A percentile compares a stretch with the other conserved stretches of the same genome.
These are phyloP conservation scores for Channa striata DNA, from an alignment of 2,797 vertebrate species.

Conservation along the genomic window DNA sequence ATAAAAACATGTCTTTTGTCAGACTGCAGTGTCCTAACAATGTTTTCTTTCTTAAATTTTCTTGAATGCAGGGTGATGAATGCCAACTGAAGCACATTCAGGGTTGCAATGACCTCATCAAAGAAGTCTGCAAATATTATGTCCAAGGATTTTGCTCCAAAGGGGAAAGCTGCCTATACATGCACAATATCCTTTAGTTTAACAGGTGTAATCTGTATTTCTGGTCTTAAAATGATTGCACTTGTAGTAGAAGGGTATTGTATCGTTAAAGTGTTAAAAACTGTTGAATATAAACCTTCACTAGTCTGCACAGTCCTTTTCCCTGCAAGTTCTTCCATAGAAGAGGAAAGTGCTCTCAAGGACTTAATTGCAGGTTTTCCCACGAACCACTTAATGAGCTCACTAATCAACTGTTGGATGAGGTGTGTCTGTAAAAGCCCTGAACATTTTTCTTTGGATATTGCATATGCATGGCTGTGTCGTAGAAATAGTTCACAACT, in stretches of 20 bases:
- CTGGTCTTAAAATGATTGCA: neutral
- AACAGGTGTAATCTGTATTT: too few relatives aligned
- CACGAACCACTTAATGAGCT: conserved; percentile 90
- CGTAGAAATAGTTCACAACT: neutral
- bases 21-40: neutral
- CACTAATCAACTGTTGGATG: conserved; percentile 86
- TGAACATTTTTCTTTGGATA: neutral
- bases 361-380: conserved; percentile 91
- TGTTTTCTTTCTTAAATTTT: neutral
- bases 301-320: conserved; percentile 87
- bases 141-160: conserved; percentile 90
- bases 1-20: neutral
- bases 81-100: conserved; percentile 93
- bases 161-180: conserved; percentile 91
- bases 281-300: conserved; percentile 80
- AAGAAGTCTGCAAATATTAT: conserved; percentile 93
- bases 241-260: neutral
- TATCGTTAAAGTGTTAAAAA: too few relatives aligned
- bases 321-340: conserved; percentile 95
- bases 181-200: conserved; percentile 95
- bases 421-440: conserved; percentile 78
- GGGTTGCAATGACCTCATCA: conserved; percentile 84
- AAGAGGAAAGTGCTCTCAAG: conserved; percentile 86
- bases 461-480: neutral
- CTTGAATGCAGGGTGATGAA: conserved; percentile 83